Percentiles rank a stretch among this genome's conserved stretches.
These are phyloP conservation scores for Falco peregrinus DNA, from an alignment of 2,797 vertebrate genomes.

Conservation along the genomic window DNA sequence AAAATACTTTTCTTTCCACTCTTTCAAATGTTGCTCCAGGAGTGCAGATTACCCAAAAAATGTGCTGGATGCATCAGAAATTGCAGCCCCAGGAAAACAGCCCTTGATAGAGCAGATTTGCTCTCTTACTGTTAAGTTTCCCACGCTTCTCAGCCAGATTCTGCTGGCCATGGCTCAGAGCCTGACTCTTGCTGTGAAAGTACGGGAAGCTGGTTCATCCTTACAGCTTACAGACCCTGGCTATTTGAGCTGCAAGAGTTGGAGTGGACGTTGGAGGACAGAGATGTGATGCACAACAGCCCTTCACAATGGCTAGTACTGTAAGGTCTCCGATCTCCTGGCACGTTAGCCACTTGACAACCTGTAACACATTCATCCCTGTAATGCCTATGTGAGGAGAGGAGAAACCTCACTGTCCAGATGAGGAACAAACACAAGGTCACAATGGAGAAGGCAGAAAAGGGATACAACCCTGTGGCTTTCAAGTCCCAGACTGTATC, in stretches of 20 bases:
- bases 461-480: not conserved
- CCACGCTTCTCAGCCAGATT: constrained; percentile 65
- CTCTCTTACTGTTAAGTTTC: constrained; percentile 70
- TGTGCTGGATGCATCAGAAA: constrained; percentile 70
- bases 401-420: not conserved
- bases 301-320: not conserved
- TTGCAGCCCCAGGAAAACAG: constrained; percentile 71
- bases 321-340: not conserved
- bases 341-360: not conserved
- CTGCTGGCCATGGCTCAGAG: constrained; percentile 35
- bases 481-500: not conserved
- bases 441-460: not conserved
- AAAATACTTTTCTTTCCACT: constrained; percentile 68
- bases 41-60: constrained; percentile 72
- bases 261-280: not conserved
- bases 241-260: not conserved
- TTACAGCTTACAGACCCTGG: not conserved
- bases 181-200: constrained; percentile 39
- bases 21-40: constrained; percentile 43
- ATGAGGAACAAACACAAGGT: not conserved
- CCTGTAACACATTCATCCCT: not conserved
- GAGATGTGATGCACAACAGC: not conserved
- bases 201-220: constrained; percentile 7
- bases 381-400: not conserved
- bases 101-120: constrained; percentile 57